phyloP scores from a whole-genome alignment of 2,888 invertebrate genomes.

The Drosophila macrothrix region DNA sequence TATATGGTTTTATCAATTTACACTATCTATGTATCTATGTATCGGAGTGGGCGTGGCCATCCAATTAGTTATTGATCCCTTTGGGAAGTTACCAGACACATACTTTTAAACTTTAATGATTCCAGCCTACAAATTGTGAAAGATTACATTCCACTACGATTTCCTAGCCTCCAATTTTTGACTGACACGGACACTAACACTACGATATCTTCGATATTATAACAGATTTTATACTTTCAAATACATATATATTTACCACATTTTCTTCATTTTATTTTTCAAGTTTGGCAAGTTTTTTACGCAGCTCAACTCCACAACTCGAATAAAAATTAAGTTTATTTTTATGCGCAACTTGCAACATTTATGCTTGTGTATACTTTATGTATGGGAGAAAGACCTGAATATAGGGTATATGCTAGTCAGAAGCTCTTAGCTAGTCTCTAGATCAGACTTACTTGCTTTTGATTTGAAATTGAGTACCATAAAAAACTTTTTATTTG shows the following conservation, averaged over 20 bases:
- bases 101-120: too few relatives aligned
- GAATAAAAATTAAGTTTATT: not conserved
- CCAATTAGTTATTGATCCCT: too few relatives aligned
- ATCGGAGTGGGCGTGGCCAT: too few relatives aligned
- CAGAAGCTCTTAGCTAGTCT: not conserved
- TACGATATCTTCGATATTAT: not conserved
- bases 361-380: not conserved
- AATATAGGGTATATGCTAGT: not conserved
- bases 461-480: not conserved
- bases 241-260: not conserved
- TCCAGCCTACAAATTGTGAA: too few relatives aligned
- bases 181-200: not conserved
- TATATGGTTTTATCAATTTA: not conserved
- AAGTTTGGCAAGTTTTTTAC: not conserved
- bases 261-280: not conserved
- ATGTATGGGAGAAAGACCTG: not conserved
- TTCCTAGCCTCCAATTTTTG: not conserved
- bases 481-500: not conserved
- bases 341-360: not conserved
- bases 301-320: not conserved
- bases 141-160: too few relatives aligned
- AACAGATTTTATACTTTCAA: not conserved
- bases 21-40: too few relatives aligned
- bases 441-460: not conserved
- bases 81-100: too few relatives aligned